Evolutionary conservation across 2,113 vertebrate genomes (phyloP).

Genomic region (Megaleporinus macrocephalus): DNA sequence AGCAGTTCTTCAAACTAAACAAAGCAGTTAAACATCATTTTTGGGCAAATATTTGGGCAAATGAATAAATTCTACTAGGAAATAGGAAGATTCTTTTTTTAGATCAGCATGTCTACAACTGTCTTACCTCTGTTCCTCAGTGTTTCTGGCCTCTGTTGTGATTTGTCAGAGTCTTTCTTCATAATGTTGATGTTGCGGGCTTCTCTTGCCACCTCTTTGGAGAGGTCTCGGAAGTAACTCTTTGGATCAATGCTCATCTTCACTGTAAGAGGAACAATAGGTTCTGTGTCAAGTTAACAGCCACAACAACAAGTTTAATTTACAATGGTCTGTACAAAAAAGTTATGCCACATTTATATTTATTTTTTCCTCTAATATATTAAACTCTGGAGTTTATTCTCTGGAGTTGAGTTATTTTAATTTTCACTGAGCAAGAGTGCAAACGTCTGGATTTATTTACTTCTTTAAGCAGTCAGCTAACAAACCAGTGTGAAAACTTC

Average conservation of each 20-base stretch:
- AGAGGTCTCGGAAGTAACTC: slow-evolving; percentile 84
- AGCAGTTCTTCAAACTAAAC: not conserved
- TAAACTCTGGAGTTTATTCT: too few species aligned
- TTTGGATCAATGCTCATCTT: slow-evolving; percentile 80
- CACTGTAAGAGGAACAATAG: slow-evolving; percentile 66
- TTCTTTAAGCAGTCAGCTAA: too few species aligned
- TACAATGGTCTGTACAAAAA: too few species aligned
- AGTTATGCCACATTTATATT: too few species aligned
- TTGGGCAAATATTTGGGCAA: too few species aligned
- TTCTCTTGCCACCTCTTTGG: slow-evolving; percentile 86
- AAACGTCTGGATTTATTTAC: too few species aligned
- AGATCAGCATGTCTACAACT: not conserved
- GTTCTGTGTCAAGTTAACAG: not conserved
- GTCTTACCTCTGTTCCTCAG: slow-evolving; percentile 60
- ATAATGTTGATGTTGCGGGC: slow-evolving; percentile 66
- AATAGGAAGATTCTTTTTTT: not conserved
- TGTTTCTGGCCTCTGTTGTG: slow-evolving; percentile 75
- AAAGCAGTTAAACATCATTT: not conserved
- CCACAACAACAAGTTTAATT: too few species aligned
- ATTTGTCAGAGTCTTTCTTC: slow-evolving; percentile 81
- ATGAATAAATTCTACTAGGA: too few species aligned
- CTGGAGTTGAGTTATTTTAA: too few species aligned
- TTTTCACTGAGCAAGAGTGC: too few species aligned
- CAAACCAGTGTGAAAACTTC: not conserved
- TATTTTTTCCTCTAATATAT: too few species aligned